phyloP scores from a whole-genome alignment of 2,113 vertebrate species.

The Dendropsophus ebraccatus region DNA sequence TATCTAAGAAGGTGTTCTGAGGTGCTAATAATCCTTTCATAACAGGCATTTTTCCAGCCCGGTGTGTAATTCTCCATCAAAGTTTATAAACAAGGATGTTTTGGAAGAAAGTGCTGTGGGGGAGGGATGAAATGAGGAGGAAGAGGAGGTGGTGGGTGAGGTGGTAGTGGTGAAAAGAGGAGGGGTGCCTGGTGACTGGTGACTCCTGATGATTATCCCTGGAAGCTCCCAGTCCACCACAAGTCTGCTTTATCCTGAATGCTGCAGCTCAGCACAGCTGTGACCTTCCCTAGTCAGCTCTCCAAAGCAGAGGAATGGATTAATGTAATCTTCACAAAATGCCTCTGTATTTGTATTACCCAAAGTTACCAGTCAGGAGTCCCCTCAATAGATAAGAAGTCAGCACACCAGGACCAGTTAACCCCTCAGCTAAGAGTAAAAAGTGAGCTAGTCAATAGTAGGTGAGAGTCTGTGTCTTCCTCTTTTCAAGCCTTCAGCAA shows the following conservation, averaged over 20 bases:
- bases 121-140: neutral
- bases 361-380: conserved; percentile 46
- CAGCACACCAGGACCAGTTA: conserved; percentile 4
- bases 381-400: neutral
- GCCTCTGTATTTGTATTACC: conserved; percentile 38
- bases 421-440: neutral
- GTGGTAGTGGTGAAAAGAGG: conserved; percentile 6
- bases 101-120: conserved; percentile 65
- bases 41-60: conserved; percentile 93
- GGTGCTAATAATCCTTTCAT: conserved; percentile 99
- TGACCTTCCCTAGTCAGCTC: conserved; percentile 53
- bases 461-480: neutral
- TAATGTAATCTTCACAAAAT: conserved; percentile 58
- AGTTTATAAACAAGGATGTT: conserved; percentile 75
- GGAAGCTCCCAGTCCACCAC: conserved; percentile 46
- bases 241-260: conserved; percentile 55
- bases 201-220: conserved; percentile 56
- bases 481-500: conserved; percentile 29
- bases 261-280: conserved; percentile 52
- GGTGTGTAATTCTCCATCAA: conserved; percentile 93
- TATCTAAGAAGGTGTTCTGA: conserved; percentile 98
- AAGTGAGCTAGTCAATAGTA: conserved; percentile 25
- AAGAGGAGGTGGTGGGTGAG: conserved; percentile 48
- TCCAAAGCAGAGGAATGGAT: conserved; percentile 52
- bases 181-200: conserved; percentile 41